Evolutionary conservation across 2,113 vertebrate genomes (phyloP), one percentile per base, ranked within the genome.

Genomic region (Cariama cristata): DNA sequence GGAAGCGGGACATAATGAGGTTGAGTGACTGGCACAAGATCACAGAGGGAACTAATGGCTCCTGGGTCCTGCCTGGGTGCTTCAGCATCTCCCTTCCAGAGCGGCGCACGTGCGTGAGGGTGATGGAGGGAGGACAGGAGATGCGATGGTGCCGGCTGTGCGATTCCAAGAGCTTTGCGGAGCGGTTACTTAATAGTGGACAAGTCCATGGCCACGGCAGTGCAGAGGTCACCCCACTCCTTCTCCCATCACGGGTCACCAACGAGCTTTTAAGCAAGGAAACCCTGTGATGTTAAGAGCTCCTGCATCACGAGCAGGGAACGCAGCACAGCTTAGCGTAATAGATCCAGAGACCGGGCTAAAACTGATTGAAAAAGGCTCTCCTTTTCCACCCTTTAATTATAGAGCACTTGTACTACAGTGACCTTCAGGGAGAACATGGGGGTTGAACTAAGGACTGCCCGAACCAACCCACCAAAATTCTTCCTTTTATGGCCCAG

Each of bases 291-390:
- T 1, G 5, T 4, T 6, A 24, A 49, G 33, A 35, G 52, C 27
- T 81, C 23, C 50, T 15, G n/a, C 69, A 68, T 47, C 73, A 8
- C 1, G 0, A 10, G 14, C 2, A 1, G 33, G 81, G 24, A 71
- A 42, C 0, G 2, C 0, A 0, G 47, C 0, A 1, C 4, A 4
- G 53, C 22, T 86, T 38, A 50, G 28, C 1, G 10, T 11, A 13
- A 28, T 0, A 9, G 17, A 47, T 32, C 32, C 47, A 30, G 40
- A 71, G 40, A 81, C 2, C 14, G 67, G 79, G 50, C 40, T 79
- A 44, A 81, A 69, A 64, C 8, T 0, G 0, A 40, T 0, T 15
- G 90, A 11, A 69, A 58, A 66, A 44, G 16, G 27, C 42, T 89
- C 62, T 15, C 13, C 52, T 60, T 88, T 59, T 12, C 68, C 68